Evolutionary conservation across 2,113 vertebrate genomes (phyloP).

Genomic region (Typhlomys cinereus): DNA sequence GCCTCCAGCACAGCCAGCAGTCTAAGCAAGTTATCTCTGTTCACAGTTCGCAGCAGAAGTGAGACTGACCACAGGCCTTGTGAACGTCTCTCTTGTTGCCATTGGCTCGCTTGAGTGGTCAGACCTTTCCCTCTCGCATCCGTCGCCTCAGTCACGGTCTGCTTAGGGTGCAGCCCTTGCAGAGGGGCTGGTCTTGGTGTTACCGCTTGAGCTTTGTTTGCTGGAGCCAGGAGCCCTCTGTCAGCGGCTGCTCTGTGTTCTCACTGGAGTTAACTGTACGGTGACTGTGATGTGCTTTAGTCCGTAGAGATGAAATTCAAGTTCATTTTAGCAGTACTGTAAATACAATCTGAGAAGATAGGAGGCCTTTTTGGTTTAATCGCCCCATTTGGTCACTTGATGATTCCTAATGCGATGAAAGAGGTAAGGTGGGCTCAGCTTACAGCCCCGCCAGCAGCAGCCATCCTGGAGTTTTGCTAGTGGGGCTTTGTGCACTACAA

Average conservation of each 20-base stretch:
- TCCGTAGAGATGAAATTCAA: slow-evolving; percentile 22
- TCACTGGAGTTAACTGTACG: background rate
- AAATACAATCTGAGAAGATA: background rate
- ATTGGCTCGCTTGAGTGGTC: background rate
- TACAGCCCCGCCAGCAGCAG: background rate
- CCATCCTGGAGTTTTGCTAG: background rate
- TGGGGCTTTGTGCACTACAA: background rate
- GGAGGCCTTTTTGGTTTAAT: background rate
- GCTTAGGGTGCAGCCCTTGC: fast-evolving
- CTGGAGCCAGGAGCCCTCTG: background rate
- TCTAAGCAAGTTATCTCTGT: slow-evolving; percentile 51
- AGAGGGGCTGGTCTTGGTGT: background rate
- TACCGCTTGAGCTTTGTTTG: background rate
- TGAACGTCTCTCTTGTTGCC: slow-evolving; percentile 9
- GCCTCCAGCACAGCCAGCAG: slow-evolving; percentile 24
- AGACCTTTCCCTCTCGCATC: background rate
- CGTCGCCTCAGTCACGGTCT: background rate
- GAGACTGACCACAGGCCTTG: slow-evolving; percentile 60
- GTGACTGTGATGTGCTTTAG: background rate
- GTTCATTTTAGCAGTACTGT: slow-evolving; percentile 30
- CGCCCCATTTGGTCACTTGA: background rate
- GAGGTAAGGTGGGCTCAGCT: background rate
- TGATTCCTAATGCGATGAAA: background rate
- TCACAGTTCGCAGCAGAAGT: slow-evolving; percentile 59
- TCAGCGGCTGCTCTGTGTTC: background rate